These are phyloP conservation scores for Aromia moschata DNA, from an alignment of 2,888 invertebrate genomes.

Conservation along the genomic window DNA sequence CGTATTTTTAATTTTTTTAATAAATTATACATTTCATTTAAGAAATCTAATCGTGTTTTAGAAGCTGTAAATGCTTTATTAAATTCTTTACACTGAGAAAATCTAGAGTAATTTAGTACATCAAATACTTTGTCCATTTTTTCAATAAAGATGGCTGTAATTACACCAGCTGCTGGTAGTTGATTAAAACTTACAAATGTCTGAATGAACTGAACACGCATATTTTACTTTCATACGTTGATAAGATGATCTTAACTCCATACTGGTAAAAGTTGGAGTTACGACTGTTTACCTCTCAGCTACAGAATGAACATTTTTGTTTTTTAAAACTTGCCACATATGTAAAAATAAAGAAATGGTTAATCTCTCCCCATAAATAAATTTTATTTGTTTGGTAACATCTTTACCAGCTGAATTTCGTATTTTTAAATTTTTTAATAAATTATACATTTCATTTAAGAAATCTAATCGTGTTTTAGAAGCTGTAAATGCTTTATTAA, in stretches of 20 bases:
- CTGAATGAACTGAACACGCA: not conserved
- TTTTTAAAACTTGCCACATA: not conserved
- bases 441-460: not conserved
- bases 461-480: not conserved
- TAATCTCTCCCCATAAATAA: not conserved
- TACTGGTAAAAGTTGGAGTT: no score
- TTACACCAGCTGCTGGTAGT: no score
- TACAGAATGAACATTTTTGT: no score
- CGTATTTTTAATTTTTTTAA: not conserved
- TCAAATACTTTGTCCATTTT: slow-evolving; percentile 6
- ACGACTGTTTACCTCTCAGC: no score
- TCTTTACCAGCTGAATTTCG: not conserved
- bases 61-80: slow-evolving; percentile 1
- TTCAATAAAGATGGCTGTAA: not conserved
- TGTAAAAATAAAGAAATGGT: not conserved
- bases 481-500: slow-evolving; percentile 2
- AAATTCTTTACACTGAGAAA: not conserved
- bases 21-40: not conserved
- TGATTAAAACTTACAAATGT: not conserved
- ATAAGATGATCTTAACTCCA: no score
- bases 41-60: not conserved
- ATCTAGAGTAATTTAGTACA: not conserved
- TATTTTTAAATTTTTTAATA: not conserved
- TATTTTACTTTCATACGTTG: slow-evolving; percentile 1
- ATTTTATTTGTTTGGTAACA: not conserved